Evolutionary conservation across 2,113 vertebrate genomes (phyloP), one percentile per base, ranked within the genome.

Genomic region (Dascyllus trimaculatus): DNA sequence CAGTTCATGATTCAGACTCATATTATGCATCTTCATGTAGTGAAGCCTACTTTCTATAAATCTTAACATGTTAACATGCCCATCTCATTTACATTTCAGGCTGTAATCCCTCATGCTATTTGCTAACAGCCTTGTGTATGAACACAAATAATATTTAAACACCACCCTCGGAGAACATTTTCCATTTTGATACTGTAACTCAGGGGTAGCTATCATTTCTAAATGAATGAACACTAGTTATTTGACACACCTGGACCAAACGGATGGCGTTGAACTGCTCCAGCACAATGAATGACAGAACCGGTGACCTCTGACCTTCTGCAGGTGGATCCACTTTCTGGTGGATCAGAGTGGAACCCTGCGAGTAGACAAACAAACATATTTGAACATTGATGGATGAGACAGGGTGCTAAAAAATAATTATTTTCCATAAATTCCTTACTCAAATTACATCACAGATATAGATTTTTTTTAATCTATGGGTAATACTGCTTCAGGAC

Each of bases 331-430:
- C 91, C 4, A 97, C 93, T 83, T 99, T 99, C 89, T 97, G 97
- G 90, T 99, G 97, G 91, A 99, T 98, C 81, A 99, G 90, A 77
- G 95, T 93, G 35, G 97, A 98, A 84, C 96, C 97, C 98, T 99
- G 80, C 75, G 2, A 81, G 48, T 71, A 29, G 21, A 71, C 9
- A 79, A 25, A 61, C 2, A 73, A 6, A 60, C 40, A 46, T 10
- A 52, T 45, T 15, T 3, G 13, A n/a, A 68, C 10, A 60, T 21
- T 15, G 7, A 73, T 32, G 24, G 40, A 1, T 14, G 13, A 43
- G 40, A 43, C 11, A 14, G 40, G 15, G 26, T 5, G 5, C 1
- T 45, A 43, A 61, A 15, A 46, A 40, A 24, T 46, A 14, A 15
- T n/a, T 15, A 18, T 59, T 35, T 75, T 45, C 1, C 8, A 40